phyloP scores from a whole-genome alignment of 2,888 invertebrate species.

The Sesamia inferens region DNA sequence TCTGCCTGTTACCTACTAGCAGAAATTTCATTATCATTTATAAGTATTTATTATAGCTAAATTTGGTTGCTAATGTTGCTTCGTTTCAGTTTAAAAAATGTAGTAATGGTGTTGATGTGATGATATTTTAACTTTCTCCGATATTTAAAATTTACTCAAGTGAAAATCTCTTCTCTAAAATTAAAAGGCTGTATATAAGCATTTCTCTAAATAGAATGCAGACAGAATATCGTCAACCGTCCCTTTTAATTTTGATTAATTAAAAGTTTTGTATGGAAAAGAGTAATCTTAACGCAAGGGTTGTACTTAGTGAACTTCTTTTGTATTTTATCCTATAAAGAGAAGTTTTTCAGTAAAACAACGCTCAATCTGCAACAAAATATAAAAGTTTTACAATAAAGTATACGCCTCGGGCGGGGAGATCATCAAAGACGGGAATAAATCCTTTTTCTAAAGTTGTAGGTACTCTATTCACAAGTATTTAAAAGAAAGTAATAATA shows the following conservation, averaged over 20 bases:
- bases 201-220: constrained; percentile 51
- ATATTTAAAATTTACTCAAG: background rate
- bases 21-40: constrained; percentile 24
- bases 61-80: background rate
- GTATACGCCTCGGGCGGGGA: constrained; percentile 85
- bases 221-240: constrained; percentile 65
- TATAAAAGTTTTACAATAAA: constrained; percentile 89
- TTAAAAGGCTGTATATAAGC: constrained; percentile 34
- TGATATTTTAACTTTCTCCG: background rate
- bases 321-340: constrained; percentile 87
- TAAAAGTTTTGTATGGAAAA: constrained; percentile 86
- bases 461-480: constrained; percentile 72
- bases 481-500: constrained; percentile 71
- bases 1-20: constrained; percentile 10
- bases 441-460: constrained; percentile 80
- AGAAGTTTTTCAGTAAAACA: constrained; percentile 88
- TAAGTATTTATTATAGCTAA: background rate
- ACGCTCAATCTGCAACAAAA: constrained; percentile 87
- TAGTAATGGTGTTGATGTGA: background rate
- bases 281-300: constrained; percentile 86
- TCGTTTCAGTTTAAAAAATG: background rate
- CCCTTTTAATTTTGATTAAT: constrained; percentile 86
- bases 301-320: constrained; percentile 85
- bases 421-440: constrained; percentile 82
- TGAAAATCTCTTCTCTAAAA: constrained; percentile 1